phyloP scores from a whole-genome alignment of 2,113 vertebrate genomes.

The Xiphophorus maculatus region DNA sequence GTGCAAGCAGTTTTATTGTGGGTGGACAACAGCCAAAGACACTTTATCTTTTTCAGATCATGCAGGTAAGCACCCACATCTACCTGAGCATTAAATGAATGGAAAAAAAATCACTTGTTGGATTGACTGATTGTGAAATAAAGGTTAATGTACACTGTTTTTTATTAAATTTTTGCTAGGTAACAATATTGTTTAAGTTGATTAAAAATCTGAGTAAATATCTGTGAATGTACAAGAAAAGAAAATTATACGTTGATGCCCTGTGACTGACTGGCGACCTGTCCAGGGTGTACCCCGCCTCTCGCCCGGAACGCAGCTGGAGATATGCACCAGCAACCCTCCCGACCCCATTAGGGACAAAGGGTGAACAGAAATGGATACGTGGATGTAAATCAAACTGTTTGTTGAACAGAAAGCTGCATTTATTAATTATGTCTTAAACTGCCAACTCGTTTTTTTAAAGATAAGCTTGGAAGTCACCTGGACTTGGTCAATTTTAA shows the following conservation, averaged over 20 bases:
- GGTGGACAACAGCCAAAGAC: neutral
- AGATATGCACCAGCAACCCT: no score
- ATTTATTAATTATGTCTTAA: no score
- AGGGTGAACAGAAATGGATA: no score
- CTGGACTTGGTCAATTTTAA: no score
- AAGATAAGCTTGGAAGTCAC: no score
- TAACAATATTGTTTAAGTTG: neutral
- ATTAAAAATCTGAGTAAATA: neutral
- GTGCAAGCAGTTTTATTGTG: conserved; percentile 20
- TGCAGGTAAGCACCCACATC: neutral
- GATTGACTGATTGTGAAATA: neutral
- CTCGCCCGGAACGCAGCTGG: no score
- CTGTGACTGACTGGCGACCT: no score
- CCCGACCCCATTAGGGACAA: no score
- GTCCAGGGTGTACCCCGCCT: no score
- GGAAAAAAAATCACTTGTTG: neutral
- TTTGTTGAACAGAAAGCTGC: neutral
- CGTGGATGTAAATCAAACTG: neutral
- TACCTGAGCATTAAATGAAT: neutral
- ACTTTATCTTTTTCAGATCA: neutral
- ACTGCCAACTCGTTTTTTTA: no score
- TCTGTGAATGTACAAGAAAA: neutral
- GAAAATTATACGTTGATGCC: neutral
- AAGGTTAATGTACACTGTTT: neutral
- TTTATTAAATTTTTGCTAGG: no score